These are phyloP conservation scores for Zygaena filipendulae DNA, from an alignment of 2,888 invertebrate species.

Conservation along the genomic window DNA sequence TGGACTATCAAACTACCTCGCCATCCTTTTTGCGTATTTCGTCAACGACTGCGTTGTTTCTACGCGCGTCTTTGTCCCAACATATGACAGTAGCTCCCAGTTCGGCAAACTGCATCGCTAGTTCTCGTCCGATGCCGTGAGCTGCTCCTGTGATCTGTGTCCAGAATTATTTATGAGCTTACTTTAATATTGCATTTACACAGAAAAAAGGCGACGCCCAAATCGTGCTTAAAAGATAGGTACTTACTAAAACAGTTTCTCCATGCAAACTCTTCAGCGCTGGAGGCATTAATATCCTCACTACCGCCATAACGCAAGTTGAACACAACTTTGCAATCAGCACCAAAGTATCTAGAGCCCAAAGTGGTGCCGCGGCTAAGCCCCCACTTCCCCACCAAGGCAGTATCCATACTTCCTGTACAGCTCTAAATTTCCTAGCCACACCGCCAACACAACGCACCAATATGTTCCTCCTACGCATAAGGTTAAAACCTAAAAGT, in stretches of 20 bases:
- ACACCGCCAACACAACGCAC: conserved; percentile 34
- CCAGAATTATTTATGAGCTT: too few species aligned
- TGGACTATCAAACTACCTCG: too few species aligned
- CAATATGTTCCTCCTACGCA: conserved; percentile 46
- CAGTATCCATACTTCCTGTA: conserved; percentile 53
- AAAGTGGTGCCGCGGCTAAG: conserved; percentile 38
- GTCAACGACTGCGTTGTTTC: conserved; percentile 45
- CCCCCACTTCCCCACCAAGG: conserved; percentile 56
- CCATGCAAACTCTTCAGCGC: conserved; percentile 50
- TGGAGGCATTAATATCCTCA: conserved; percentile 40
- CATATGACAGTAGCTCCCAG: conserved; percentile 56
- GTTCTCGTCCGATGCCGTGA: conserved; percentile 49
- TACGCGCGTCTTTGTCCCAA: conserved; percentile 46
- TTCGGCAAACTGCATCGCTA: conserved; percentile 54
- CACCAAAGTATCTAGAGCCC: conserved; percentile 45
- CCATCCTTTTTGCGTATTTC: conserved; percentile 53
- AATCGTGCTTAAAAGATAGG: neutral
- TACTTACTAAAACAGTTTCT: conserved; percentile 47
- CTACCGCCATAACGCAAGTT: conserved; percentile 35
- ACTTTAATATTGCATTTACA: neutral
- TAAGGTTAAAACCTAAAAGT: conserved; percentile 28
- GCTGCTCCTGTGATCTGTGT: conserved; percentile 57
- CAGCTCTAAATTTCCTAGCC: conserved; percentile 45
- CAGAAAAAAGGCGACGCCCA: too few species aligned
- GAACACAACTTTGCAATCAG: conserved; percentile 45